phyloP scores from a whole-genome alignment of 1,140 invertebrate genomes.

The Megalonaias nervosa region DNA sequence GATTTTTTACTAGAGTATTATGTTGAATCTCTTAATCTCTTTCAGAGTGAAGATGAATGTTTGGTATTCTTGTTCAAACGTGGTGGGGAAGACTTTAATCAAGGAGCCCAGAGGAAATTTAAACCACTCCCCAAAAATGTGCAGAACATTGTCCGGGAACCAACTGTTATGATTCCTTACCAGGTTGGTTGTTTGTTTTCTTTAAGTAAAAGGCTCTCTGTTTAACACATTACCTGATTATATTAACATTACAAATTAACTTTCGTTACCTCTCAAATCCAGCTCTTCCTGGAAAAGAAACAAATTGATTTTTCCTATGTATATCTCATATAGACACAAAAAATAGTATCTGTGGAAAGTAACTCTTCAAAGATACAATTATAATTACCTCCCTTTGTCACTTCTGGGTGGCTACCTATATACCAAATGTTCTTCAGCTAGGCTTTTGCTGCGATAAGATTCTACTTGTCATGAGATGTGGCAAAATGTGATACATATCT shows the following conservation, averaged over 20 bases:
- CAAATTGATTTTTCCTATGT: no score
- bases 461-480: no score
- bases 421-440: not conserved
- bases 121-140: slow-evolving; percentile 63
- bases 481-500: no score
- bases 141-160: slow-evolving; percentile 64
- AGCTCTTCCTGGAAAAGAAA: no score
- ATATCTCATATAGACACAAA: no score
- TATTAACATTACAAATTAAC: no score
- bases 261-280: no score
- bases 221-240: not conserved
- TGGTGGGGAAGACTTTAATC: slow-evolving; percentile 33
- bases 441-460: no score
- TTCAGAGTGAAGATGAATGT: slow-evolving; percentile 68
- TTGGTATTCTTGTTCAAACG: slow-evolving; percentile 69
- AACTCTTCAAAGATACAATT: no score
- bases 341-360: no score
- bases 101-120: slow-evolving; percentile 22
- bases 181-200: slow-evolving; percentile 36
- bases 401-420: not conserved
- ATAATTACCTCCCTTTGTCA: no score
- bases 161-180: slow-evolving; percentile 47
- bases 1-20: no score
- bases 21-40: not conserved
- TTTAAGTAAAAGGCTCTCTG: not conserved